Evolutionary conservation across 2,797 vertebrate species (phyloP).

Genomic region (Liasis olivaceus): DNA sequence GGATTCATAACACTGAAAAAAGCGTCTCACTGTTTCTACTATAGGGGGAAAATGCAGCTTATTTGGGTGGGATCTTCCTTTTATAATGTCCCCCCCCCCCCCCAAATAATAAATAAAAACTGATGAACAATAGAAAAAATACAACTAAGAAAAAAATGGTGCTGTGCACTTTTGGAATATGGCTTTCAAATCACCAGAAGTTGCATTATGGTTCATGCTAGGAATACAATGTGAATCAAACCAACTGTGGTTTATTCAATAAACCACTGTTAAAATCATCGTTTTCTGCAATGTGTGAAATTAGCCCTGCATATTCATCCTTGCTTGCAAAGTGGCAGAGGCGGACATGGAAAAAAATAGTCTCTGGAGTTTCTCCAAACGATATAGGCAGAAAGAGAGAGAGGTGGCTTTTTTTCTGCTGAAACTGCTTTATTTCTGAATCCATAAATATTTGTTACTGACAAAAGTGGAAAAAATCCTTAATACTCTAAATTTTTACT

Average conservation of each 20-base stretch:
- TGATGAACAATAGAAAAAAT: not conserved
- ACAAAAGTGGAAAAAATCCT: conserved; percentile 85
- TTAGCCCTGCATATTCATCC: not conserved
- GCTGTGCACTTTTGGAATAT: not conserved
- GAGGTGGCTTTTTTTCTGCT: conserved; percentile 64
- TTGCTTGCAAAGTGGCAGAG: conserved; percentile 55
- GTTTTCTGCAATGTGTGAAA: not conserved
- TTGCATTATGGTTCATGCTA: not conserved
- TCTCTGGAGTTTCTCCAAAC: conserved; percentile 8
- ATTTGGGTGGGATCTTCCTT: not conserved
- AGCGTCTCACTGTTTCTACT: not conserved
- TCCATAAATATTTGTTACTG: conserved; percentile 85
- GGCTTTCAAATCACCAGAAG: not conserved
- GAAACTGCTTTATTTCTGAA: conserved; percentile 82
- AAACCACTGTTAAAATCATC: not conserved
- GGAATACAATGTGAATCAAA: not conserved
- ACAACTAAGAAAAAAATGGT: not conserved
- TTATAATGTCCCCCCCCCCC: not conserved
- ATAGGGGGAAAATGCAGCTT: not conserved
- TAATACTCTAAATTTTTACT: conserved; percentile 82
- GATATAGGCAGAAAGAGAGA: conserved; percentile 34
- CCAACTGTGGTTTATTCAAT: not conserved
- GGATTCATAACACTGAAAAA: not conserved
- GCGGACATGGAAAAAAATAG: conserved; percentile 33
- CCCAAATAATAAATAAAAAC: not conserved